Conservation (phyloP, 2,797 vertebrate genomes). For the Scolopax bukidnonensis region DNA sequence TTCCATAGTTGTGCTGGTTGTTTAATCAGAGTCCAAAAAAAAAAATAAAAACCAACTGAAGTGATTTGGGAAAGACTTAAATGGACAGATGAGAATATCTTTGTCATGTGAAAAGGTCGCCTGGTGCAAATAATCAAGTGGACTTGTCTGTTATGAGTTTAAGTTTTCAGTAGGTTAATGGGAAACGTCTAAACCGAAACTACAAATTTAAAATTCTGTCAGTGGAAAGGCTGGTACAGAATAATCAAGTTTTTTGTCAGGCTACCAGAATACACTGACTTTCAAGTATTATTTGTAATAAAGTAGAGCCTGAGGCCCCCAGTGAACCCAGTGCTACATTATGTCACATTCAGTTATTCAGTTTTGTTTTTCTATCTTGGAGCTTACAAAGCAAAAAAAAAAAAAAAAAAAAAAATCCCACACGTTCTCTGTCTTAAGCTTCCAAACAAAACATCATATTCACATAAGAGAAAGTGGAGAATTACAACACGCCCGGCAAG, state of each 20-base stretch:
- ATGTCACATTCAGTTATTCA: background rate
- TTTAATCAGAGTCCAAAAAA: background rate
- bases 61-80: background rate
- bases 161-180: background rate
- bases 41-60: background rate
- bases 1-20: background rate
- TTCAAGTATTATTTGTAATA: background rate
- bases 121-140: fast-evolving
- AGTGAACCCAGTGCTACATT: background rate
- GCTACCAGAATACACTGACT: background rate
- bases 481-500: background rate
- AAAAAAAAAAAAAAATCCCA: background rate
- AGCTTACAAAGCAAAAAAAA: background rate
- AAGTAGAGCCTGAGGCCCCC: background rate
- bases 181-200: background rate
- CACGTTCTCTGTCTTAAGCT: background rate
- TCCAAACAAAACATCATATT: background rate
- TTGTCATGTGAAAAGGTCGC: background rate
- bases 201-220: background rate
- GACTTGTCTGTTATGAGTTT: background rate
- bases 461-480: background rate
- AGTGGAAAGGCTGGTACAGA: background rate
- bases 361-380: background rate
- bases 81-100: background rate
- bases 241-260: background rate